A percentile compares a stretch with the other conserved stretches of the same genome.
phyloP scores from a whole-genome alignment of 1,140 invertebrate species.

The Drosophila malerkotliana region DNA sequence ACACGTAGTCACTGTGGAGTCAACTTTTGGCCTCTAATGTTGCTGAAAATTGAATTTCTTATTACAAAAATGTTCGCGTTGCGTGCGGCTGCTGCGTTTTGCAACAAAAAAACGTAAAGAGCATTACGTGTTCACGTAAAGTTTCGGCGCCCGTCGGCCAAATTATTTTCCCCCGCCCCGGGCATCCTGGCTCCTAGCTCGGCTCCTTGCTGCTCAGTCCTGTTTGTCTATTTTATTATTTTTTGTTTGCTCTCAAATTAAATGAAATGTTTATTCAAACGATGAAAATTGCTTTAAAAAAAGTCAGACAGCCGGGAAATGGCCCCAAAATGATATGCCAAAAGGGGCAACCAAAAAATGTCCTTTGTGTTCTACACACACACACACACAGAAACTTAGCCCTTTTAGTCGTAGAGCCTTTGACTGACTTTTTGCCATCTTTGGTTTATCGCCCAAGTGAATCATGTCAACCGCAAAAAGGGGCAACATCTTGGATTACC shows the following conservation, averaged over 20 bases:
- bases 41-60: slow-evolving; percentile 82
- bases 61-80: slow-evolving; percentile 58
- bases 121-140: slow-evolving; percentile 73
- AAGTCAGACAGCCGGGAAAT: slow-evolving; percentile 30
- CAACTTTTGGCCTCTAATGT: slow-evolving; percentile 75
- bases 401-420: slow-evolving; percentile 28
- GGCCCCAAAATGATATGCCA: slow-evolving; percentile 57
- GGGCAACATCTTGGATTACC: slow-evolving; percentile 76
- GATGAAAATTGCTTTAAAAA: slow-evolving; percentile 73
- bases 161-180: slow-evolving; percentile 54
- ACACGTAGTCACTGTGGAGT: slow-evolving; percentile 58
- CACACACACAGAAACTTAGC: background rate
- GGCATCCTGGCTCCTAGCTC: background rate
- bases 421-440: slow-evolving; percentile 74
- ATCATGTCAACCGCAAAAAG: slow-evolving; percentile 79
- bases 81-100: slow-evolving; percentile 25
- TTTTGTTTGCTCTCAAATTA: slow-evolving; percentile 74
- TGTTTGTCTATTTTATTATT: slow-evolving; percentile 74
- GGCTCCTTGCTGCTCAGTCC: slow-evolving; percentile 14
- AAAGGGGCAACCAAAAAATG: slow-evolving; percentile 68
- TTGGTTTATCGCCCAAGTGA: slow-evolving; percentile 79
- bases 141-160: slow-evolving; percentile 64
- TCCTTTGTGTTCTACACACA: slow-evolving; percentile 43
- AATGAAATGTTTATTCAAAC: slow-evolving; percentile 82
- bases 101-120: slow-evolving; percentile 39